Conservation (phyloP, 2,113 vertebrate genomes). For the Thryonomys swinderianus region DNA sequence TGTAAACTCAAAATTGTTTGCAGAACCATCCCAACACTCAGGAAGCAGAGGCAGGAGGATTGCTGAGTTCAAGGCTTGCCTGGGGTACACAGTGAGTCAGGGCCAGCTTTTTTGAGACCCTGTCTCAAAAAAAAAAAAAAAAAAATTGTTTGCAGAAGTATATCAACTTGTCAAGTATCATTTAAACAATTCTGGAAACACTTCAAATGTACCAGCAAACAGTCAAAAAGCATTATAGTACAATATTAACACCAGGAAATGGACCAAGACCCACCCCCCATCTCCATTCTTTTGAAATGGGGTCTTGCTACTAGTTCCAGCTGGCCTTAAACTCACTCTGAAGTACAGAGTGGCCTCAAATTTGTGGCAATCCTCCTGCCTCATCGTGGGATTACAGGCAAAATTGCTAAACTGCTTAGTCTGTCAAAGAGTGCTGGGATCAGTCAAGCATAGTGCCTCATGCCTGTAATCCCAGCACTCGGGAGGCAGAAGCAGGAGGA, state of each 20-base stretch:
- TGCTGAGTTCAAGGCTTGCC: no score
- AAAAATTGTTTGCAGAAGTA: background rate
- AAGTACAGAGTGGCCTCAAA: background rate
- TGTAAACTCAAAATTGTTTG: background rate
- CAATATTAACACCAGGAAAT: no score
- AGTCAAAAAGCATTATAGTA: background rate
- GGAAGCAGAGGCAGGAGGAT: no score
- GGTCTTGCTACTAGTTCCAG: background rate
- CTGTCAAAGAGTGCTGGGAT: background rate
- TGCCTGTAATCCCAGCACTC: no score
- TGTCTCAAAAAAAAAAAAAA: no score
- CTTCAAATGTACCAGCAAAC: background rate
- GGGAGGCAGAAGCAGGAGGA: no score
- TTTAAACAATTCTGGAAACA: conserved; percentile 30
- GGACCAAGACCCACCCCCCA: background rate
- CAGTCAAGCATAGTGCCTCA: no score
- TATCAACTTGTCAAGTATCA: background rate
- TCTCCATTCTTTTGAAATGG: background rate
- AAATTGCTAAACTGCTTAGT: background rate
- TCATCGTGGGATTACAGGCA: background rate
- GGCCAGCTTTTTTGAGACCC: no score
- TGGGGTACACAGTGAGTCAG: no score
- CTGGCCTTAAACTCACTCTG: background rate
- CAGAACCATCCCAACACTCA: no score
- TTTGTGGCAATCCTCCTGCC: background rate